Conservation (phyloP, 2,113 vertebrate genomes). For the Pelmatolapia mariae region DNA sequence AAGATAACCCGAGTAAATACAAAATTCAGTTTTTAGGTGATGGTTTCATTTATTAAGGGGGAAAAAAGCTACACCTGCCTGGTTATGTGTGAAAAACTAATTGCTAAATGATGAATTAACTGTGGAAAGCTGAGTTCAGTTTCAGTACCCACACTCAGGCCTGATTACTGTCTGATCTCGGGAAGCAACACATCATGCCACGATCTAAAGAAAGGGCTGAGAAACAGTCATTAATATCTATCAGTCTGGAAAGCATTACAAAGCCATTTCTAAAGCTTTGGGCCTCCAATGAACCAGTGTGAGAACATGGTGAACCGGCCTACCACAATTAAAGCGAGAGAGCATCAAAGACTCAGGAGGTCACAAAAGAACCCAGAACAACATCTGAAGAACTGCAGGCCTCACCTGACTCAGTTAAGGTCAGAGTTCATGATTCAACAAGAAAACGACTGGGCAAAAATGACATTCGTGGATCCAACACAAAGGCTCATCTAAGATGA, state of each 20-base stretch:
- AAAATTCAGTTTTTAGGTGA: background rate
- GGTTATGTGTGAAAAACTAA: background rate
- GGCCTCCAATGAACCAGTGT: background rate
- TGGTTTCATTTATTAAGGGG: background rate
- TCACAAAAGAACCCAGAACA: background rate
- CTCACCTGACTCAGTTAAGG: background rate
- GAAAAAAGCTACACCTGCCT: background rate
- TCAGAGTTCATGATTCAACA: background rate
- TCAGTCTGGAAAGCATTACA: background rate
- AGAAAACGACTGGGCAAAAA: background rate
- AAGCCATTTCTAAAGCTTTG: background rate
- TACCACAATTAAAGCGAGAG: background rate
- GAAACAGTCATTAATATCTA: background rate
- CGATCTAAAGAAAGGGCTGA: background rate
- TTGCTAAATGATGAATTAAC: background rate
- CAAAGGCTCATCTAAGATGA: background rate
- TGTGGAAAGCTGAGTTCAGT: background rate
- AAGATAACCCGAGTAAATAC: background rate
- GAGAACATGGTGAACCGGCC: background rate
- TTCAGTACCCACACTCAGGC: background rate
- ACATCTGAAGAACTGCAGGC: background rate
- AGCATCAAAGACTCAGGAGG: background rate
- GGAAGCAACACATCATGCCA: background rate
- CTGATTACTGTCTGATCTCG: background rate
- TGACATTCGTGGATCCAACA: background rate